Percentiles rank a stretch among this genome's conserved stretches.
These are phyloP conservation scores for Apogon hyalosoma DNA, from an alignment of 2,797 vertebrate species.

Conservation along the genomic window DNA sequence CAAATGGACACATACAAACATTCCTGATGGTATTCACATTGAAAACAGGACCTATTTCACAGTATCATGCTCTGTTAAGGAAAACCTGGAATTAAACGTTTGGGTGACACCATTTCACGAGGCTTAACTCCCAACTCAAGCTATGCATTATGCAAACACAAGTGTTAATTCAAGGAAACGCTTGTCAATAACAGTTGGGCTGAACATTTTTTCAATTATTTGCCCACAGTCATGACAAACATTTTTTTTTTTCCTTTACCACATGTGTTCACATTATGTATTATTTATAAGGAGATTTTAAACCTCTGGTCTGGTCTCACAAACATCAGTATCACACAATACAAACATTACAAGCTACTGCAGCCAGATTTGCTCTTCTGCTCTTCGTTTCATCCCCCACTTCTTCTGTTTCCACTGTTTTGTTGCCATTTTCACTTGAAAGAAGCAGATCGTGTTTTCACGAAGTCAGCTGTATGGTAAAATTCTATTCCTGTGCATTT, in stretches of 20 bases:
- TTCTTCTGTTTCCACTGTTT: conserved; percentile 49
- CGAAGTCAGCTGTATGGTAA: neutral
- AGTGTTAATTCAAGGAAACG: conserved; percentile 16
- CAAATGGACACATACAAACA: conserved; percentile 58
- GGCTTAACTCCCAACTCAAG: conserved; percentile 5
- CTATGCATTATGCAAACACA: conserved; percentile 27
- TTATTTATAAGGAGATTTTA: conserved; percentile 38
- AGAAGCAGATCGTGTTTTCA: conserved; percentile 14
- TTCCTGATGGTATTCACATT: conserved; percentile 18
- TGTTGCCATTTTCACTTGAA: conserved; percentile 29
- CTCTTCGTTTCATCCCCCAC: conserved; percentile 46
- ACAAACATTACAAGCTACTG: conserved; percentile 31
- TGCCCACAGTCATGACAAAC: conserved; percentile 9
- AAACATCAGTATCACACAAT: conserved; percentile 22
- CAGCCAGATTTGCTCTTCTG: conserved; percentile 43
- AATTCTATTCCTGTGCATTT: neutral
- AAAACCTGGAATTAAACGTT: neutral
- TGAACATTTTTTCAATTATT: neutral
- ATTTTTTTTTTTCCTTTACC: neutral
- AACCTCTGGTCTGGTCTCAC: conserved; percentile 30
- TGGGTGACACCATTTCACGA: conserved; percentile 24
- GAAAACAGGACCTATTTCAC: neutral
- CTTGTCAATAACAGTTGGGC: conserved; percentile 5
- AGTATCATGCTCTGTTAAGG: conserved; percentile 1
- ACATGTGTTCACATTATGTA: conserved; percentile 24